Evolutionary conservation across 2,888 invertebrate species (phyloP).

Genomic region (Synergus gifuensis): DNA sequence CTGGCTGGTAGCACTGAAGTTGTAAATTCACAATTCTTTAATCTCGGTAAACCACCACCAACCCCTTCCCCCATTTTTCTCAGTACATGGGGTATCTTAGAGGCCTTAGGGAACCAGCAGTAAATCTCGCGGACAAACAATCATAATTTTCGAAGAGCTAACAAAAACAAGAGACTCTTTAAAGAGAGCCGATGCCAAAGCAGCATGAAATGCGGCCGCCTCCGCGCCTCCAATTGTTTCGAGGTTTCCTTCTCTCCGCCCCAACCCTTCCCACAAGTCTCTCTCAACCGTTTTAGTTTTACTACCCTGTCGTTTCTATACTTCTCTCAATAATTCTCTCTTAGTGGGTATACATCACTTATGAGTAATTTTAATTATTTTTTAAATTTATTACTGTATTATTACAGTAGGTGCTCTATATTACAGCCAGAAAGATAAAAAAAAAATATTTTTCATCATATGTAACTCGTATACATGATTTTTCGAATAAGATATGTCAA

Average conservation of each 20-base stretch:
- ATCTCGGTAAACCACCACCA: constrained; percentile 67
- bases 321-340: constrained; percentile 43
- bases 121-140: constrained; percentile 76
- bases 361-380: constrained; percentile 8
- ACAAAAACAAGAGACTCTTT: constrained; percentile 71
- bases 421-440: not conserved
- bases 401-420: not conserved
- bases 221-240: constrained; percentile 75
- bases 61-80: constrained; percentile 38
- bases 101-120: constrained; percentile 62
- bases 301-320: constrained; percentile 25
- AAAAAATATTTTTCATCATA: not conserved
- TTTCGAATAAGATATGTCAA: not conserved
- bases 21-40: constrained; percentile 71
- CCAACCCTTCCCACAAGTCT: constrained; percentile 57
- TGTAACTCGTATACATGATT: not conserved
- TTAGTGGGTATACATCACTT: not conserved
- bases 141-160: constrained; percentile 76
- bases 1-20: constrained; percentile 62
- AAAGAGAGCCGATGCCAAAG: constrained; percentile 74
- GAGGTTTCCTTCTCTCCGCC: constrained; percentile 65
- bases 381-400: not conserved
- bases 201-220: constrained; percentile 74
- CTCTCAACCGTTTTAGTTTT: constrained; percentile 54
- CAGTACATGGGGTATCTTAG: constrained; percentile 45